Base-by-base conservation (phyloP, 2,113 vertebrate genomes). In the Brachyhypopomus gauderio region DNA sequence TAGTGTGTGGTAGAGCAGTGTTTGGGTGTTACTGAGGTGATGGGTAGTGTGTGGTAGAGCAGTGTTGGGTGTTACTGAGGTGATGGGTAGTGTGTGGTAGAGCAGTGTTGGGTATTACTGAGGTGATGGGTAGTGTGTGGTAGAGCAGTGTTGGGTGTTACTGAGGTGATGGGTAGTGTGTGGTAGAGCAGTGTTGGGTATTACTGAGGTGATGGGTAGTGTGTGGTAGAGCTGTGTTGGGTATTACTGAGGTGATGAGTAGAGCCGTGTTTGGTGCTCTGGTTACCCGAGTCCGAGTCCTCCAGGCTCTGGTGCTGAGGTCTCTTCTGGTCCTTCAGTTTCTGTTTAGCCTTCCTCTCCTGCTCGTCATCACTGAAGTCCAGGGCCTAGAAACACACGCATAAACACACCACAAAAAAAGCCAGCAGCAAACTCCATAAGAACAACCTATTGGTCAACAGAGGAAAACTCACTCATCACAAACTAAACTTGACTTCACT, bases 321-420 rank as follows among this genome's bases (percentile, higher is more conserved):
- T 75, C 86, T 62, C 81, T 87, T 92, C 23, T 90, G 91, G 77
- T 90, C 84, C n/a, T 90, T 91, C 79, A 95, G 96, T 81, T 89
- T 95, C 45, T 91, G 94, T 83, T 96, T 99, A 27, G 96, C 94
- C 70, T 93, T 87, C 74, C 92, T 95, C 75, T 99, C 97, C 74
- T 94, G 89, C 85, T 99, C 97, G 86, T 98, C 97, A 88, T 99
- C 97, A 87, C 97, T 99, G 78, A 93, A 99, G 86, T 99, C 97
- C 86, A 98, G 92, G 72, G 90, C 95, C 97, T 99, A 56, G 22
- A 64, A 5, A 78, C 14, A 62, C 34, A 52, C 58, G 59, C 14
- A 78, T 8, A 60, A 22, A 48, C 56, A 67, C 20, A 69, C 20
- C 52, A 56, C 5, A 23, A 11, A 64, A 23, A 75, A 14, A 5